Conservation (phyloP, 2,113 vertebrate species). For the Suricata suricatta region DNA sequence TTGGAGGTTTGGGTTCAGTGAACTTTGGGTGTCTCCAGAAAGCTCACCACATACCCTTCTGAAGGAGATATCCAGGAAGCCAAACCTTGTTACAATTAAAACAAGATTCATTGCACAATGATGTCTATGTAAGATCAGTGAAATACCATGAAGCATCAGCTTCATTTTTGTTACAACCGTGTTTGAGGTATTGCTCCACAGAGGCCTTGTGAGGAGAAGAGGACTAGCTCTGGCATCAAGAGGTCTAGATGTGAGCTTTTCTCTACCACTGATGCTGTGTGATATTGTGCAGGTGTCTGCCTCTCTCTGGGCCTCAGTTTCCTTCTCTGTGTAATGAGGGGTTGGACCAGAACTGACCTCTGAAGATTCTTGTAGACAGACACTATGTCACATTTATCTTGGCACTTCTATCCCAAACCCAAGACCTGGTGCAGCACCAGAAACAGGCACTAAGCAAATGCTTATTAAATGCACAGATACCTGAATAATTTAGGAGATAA, state of each 20-base stretch:
- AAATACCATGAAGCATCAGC: not conserved
- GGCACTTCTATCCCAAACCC: not conserved
- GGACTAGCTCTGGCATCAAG: not conserved
- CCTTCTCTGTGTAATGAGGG: not conserved
- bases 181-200: not conserved
- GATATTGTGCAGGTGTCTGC: not conserved
- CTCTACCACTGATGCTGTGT: not conserved
- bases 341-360: not conserved
- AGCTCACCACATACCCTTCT: not conserved
- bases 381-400: not conserved
- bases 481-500: slow-evolving; percentile 2
- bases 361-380: not conserved
- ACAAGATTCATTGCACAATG: not conserved
- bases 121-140: not conserved
- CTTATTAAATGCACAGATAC: not conserved
- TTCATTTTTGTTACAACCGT: not conserved
- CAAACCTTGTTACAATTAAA: slow-evolving; percentile 18
- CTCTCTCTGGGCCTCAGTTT: not conserved
- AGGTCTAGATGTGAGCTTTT: not conserved
- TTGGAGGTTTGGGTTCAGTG: slow-evolving; percentile 58
- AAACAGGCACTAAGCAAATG: not conserved
- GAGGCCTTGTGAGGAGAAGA: not conserved
- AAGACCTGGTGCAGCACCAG: not conserved
- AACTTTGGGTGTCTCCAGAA: slow-evolving; percentile 35
- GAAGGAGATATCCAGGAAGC: slow-evolving; percentile 53